These are phyloP conservation scores for Hoplostethus mediterraneus DNA, from an alignment of 2,797 vertebrate genomes.

Conservation along the genomic window DNA sequence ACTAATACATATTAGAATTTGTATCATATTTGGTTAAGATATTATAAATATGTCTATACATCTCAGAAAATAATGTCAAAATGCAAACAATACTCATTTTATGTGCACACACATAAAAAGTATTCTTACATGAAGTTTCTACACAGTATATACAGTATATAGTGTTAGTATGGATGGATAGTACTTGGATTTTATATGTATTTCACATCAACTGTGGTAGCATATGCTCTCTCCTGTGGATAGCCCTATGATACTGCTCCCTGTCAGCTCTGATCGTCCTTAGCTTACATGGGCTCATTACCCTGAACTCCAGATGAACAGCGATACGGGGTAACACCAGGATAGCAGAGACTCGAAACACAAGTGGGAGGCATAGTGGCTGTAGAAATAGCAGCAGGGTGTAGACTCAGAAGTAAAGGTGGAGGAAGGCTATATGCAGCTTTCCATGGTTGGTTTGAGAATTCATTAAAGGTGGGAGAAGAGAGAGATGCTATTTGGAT, in stretches of 20 bases:
- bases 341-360: conserved; percentile 58
- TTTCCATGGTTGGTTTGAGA: conserved; percentile 4
- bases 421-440: conserved; percentile 27
- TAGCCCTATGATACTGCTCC: conserved; percentile 43
- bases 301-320: conserved; percentile 39
- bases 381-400: conserved; percentile 46
- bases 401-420: conserved; percentile 45
- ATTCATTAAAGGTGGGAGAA: conserved; percentile 17
- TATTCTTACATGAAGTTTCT: not conserved
- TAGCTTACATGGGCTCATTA: conserved; percentile 61
- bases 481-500: conserved; percentile 1
- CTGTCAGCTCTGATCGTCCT: conserved; percentile 44
- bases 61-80: not conserved
- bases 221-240: conserved; percentile 44
- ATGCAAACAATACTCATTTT: not conserved
- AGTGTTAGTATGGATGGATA: conserved; percentile 11
- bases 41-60: no score
- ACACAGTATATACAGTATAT: not conserved
- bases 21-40: no score
- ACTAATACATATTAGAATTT: no score
- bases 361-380: conserved; percentile 44
- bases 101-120: not conserved
- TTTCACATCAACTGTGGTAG: conserved; percentile 31
- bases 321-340: conserved; percentile 50
- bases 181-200: not conserved